These are phyloP conservation scores for Urocynchramus pylzowi DNA, from an alignment of 2,113 vertebrate species.

Conservation along the genomic window DNA sequence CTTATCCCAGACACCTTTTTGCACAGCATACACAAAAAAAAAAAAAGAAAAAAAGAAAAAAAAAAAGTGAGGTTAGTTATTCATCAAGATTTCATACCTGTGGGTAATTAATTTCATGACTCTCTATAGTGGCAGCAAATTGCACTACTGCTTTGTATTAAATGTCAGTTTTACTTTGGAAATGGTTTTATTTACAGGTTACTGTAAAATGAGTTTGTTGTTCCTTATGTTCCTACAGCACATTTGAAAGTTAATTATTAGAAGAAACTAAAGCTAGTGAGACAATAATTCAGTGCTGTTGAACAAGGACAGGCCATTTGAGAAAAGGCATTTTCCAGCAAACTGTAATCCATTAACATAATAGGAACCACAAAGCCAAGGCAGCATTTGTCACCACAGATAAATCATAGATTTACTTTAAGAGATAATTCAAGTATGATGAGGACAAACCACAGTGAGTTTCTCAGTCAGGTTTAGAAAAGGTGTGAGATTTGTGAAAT, in stretches of 20 bases:
- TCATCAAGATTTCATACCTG: not conserved
- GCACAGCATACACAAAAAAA: not conserved
- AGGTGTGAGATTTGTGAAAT: not conserved
- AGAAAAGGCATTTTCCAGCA: conserved; percentile 4
- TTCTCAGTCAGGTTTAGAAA: not conserved
- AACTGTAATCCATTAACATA: not conserved
- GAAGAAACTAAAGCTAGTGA: not conserved
- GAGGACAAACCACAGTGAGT: not conserved
- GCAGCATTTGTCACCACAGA: not conserved
- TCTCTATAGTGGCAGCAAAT: not conserved
- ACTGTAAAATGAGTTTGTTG: conserved; percentile 13
- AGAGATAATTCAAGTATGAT: not conserved
- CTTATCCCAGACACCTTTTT: not conserved
- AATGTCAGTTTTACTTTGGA: not conserved
- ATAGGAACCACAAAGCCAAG: not conserved
- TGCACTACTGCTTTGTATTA: not conserved
- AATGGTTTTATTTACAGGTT: conserved; percentile 38
- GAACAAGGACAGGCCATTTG: not conserved
- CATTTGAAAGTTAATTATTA: conserved; percentile 28
- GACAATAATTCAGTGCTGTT: conserved; percentile 29
- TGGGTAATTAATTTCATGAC: not conserved
- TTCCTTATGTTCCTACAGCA: not conserved
- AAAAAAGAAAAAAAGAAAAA: not conserved
- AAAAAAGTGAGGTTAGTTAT: not conserved
- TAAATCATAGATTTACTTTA: not conserved